Evolutionary conservation across 2,113 vertebrate genomes (phyloP), one percentile per base, ranked within the genome.

Genomic region (Riparia riparia): DNA sequence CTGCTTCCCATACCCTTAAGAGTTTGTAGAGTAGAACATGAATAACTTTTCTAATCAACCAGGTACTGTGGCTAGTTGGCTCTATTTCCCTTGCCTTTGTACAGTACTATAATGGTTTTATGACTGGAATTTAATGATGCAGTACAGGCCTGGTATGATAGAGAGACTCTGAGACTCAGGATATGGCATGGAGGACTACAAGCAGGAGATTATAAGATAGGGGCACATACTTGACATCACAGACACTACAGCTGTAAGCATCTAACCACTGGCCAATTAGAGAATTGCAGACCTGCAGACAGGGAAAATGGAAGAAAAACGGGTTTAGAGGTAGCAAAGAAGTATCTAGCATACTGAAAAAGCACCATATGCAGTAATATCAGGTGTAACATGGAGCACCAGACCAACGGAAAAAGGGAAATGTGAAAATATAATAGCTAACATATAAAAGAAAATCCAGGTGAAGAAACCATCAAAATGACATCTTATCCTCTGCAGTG

Each of bases 71-170:
- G 26, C 6, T 70, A 63, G 39, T 71, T 74, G 74, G 12, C 12
- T 58, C 45, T 68, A 79, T 57, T 79, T 70, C 18, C 61, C 81
- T 76, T 39, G 17, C 39, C 17, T 90, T 71, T 71, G 17, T 51
- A 74, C 0, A 2, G 22, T 39, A 70, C 13, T 13, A 28, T 22
- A 7, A 54, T 12, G 4, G 26, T 49, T 87, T 82, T 85, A 64
- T 0, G 0, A 71, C 10, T n/a, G 42, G 22, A 78, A 77, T 15
- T 44, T 47, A 58, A 63, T 8, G 4, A 49, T 34, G 42, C 2
- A 72, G 8, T 47, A 44, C 24, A 70, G 17, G 28, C 5, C 37
- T 42, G 31, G 3, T 21, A 18, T 19, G 37, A 72, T 0, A 78
- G 37, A 34, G 14, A 49, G 21, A 53, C 15, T 7, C 20, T 50